These are phyloP conservation scores for Drosophila mulleri DNA, from an alignment of 2,888 invertebrate genomes.

Conservation along the genomic window DNA sequence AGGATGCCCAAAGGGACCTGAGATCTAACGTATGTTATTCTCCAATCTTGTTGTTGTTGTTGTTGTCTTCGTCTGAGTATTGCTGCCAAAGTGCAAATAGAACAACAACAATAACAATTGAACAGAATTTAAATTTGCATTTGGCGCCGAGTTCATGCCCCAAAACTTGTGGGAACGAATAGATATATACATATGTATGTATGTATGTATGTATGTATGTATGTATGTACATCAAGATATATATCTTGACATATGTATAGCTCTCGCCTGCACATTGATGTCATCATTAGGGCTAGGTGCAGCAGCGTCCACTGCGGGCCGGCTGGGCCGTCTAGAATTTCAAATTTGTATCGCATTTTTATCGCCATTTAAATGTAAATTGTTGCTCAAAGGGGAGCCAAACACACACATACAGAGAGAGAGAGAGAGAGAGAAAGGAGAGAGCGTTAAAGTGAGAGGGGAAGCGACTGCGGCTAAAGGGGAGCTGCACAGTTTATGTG, in stretches of 20 bases:
- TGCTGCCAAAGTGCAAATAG: constrained; percentile 78
- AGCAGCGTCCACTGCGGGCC: constrained; percentile 25
- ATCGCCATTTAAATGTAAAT: constrained; percentile 79
- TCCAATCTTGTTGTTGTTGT: too few species aligned
- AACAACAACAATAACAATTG: constrained; percentile 81
- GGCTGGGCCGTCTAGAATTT: constrained; percentile 63
- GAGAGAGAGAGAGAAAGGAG: neutral
- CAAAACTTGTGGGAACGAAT: neutral
- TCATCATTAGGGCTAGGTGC: constrained; percentile 70
- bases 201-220: neutral
- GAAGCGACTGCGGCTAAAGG: neutral
- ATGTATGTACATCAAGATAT: neutral
- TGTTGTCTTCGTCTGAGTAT: constrained; percentile 22
- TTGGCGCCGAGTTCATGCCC: constrained; percentile 39
- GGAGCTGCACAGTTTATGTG: constrained; percentile 68
- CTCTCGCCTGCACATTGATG: constrained; percentile 20
- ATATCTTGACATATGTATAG: neutral
- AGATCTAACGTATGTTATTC: constrained; percentile 71
- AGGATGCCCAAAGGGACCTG: constrained; percentile 57
- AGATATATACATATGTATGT: neutral
- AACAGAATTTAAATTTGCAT: constrained; percentile 83
- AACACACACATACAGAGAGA: constrained; percentile 7
- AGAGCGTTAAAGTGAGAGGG: neutral
- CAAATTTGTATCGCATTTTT: constrained; percentile 80
- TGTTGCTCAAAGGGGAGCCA: constrained; percentile 59